Percentiles rank a stretch among this genome's conserved stretches.
Evolutionary conservation across 2,888 invertebrate species (phyloP).

Genomic region (Tenthredo notha): DNA sequence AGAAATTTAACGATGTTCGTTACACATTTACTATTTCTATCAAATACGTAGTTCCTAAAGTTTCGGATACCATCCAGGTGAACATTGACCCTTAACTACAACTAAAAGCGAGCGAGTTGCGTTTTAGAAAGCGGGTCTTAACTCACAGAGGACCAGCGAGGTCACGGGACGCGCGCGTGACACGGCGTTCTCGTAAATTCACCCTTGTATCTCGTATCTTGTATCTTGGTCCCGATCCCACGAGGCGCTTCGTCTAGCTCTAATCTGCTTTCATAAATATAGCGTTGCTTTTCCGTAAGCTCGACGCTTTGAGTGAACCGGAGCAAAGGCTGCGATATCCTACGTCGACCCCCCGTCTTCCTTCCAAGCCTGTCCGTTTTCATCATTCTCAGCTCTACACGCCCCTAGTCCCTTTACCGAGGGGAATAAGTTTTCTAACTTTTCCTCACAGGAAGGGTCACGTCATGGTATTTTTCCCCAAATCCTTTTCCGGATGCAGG

Average conservation of each 20-base stretch:
- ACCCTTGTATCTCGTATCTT: slow-evolving; percentile 52
- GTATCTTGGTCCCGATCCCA: slow-evolving; percentile 51
- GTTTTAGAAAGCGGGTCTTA: slow-evolving; percentile 39
- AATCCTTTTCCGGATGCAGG: slow-evolving; percentile 46
- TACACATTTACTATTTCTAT: background rate
- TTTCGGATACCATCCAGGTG: slow-evolving; percentile 3
- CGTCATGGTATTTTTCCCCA: slow-evolving; percentile 49
- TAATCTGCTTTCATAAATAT: slow-evolving; percentile 54
- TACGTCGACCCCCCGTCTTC: slow-evolving; percentile 36
- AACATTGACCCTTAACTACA: slow-evolving; percentile 15
- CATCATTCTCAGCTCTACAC: slow-evolving; percentile 51
- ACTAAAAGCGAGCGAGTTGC: slow-evolving; percentile 21
- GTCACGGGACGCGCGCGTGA: slow-evolving; percentile 50
- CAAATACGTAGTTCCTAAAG: background rate
- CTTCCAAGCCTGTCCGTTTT: slow-evolving; percentile 47
- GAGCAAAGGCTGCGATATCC: slow-evolving; percentile 51
- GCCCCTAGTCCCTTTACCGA: slow-evolving; percentile 27
- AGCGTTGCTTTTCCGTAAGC: slow-evolving; percentile 51
- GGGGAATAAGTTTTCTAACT: slow-evolving; percentile 50
- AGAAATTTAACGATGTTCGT: background rate
- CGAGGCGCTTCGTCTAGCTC: slow-evolving; percentile 50
- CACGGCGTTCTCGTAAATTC: slow-evolving; percentile 53
- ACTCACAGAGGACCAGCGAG: slow-evolving; percentile 46
- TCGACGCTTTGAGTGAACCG: slow-evolving; percentile 51
- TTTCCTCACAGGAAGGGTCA: slow-evolving; percentile 43